Percentiles rank a stretch among this genome's conserved stretches.
phyloP scores from a whole-genome alignment of 64 coral and sea anemone genomes.

The Montipora capricornis region DNA sequence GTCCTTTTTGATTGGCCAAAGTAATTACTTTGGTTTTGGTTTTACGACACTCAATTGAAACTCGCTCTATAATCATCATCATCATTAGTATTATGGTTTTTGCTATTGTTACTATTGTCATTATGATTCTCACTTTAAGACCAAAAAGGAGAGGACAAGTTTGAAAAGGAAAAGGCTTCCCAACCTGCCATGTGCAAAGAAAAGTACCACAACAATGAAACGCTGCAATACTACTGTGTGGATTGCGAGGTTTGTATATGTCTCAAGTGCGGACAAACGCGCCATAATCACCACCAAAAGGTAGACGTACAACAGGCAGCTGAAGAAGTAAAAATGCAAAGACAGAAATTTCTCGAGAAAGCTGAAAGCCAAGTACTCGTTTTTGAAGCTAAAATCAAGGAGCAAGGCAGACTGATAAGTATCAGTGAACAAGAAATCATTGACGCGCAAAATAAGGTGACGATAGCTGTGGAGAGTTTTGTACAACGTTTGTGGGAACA shows the following conservation, averaged over 20 bases:
- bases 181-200: background rate
- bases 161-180: background rate
- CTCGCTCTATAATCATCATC: no score
- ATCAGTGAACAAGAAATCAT: background rate
- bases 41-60: no score
- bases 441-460: background rate
- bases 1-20: no score
- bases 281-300: slow-evolving; percentile 2
- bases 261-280: background rate
- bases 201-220: background rate
- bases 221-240: background rate
- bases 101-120: no score
- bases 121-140: background rate
- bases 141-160: background rate
- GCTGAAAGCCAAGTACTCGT: background rate
- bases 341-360: background rate
- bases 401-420: background rate
- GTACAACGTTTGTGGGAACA: background rate
- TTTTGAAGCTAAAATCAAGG: background rate
- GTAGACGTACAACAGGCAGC: slow-evolving; percentile 6
- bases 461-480: background rate
- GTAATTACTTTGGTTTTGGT: no score
- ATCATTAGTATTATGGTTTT: no score
- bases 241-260: slow-evolving; percentile 16
- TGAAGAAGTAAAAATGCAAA: background rate